Base-by-base conservation (phyloP, 2,113 vertebrate genomes). In the Apeltes quadracus region DNA sequence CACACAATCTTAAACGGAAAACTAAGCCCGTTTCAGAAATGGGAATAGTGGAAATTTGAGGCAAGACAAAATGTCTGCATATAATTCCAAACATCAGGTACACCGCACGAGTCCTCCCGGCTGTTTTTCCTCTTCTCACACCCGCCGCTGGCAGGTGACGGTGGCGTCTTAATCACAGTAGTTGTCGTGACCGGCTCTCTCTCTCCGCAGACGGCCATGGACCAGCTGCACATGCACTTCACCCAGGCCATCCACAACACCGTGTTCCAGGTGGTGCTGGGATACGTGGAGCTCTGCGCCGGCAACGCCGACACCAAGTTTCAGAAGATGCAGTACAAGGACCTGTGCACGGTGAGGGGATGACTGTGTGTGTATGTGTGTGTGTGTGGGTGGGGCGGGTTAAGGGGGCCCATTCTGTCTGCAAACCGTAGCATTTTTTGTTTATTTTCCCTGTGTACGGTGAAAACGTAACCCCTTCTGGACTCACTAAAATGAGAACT, bases 191-290 rank as follows among this genome's bases (percentile, higher is more conserved):
- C 38, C 2, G 11, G 56, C 29, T 29, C 29, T 79, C 70, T 79
- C 71, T 87, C 53, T 84, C 82, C 86, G 69, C 82, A 99, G 98
- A 99, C 97, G 51, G 97, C 98, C 38, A 99, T 99, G 98, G 98
- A 99, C 90, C 98, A 99, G 87, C 94, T 99, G 69, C 98, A 99
- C 84, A 99, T 99, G 98, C 98, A 99, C 92, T 99, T 99, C 87
- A 98, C 98, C 59, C 98, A 99, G 88, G 98, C 98, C 80, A 98
- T 99, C 89, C 98, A 99, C 92, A 99, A 99, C 90, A 99, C 97
- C 0, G 98, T 99, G 58, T 99, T 99, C 90, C 98, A 99, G 81
- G 98, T 99, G 69, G 98, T 99, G 44, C 95, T 99, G 81, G 98
- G 98, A 38, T 99, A 99, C 2, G 98, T 99, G 86, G 98, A 99